phyloP scores from a whole-genome alignment of 2,797 vertebrate species.

The Sebastes minor region DNA sequence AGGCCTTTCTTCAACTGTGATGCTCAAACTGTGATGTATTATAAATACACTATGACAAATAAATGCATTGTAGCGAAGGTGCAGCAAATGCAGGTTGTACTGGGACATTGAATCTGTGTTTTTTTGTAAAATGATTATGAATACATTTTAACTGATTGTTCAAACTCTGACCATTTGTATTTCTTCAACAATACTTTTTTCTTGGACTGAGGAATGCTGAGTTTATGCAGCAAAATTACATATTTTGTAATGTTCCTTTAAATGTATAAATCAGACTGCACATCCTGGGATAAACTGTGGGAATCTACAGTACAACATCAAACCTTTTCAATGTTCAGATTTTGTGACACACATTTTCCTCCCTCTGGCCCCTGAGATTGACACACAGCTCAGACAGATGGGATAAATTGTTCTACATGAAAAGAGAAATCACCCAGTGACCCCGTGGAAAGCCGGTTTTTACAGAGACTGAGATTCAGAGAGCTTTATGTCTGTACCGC shows the following conservation, averaged over 20 bases:
- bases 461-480: background rate
- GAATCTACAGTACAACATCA: background rate
- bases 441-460: background rate
- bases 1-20: slow-evolving; percentile 27
- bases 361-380: background rate
- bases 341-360: background rate
- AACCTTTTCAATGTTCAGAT: background rate
- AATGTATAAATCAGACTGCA: no score
- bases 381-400: background rate
- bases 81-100: background rate
- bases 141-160: slow-evolving; percentile 13
- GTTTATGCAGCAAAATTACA: no score
- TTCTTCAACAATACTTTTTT: background rate
- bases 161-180: background rate
- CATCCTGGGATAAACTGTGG: background rate
- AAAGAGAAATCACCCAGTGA: background rate
- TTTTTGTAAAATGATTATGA: background rate
- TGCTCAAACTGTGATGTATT: slow-evolving; percentile 16
- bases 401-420: background rate
- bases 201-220: background rate
- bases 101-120: background rate
- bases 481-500: background rate
- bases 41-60: background rate
- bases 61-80: background rate
- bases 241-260: no score